Conservation (phyloP, 2,888 invertebrate species). For the Deroplatys truncata region DNA sequence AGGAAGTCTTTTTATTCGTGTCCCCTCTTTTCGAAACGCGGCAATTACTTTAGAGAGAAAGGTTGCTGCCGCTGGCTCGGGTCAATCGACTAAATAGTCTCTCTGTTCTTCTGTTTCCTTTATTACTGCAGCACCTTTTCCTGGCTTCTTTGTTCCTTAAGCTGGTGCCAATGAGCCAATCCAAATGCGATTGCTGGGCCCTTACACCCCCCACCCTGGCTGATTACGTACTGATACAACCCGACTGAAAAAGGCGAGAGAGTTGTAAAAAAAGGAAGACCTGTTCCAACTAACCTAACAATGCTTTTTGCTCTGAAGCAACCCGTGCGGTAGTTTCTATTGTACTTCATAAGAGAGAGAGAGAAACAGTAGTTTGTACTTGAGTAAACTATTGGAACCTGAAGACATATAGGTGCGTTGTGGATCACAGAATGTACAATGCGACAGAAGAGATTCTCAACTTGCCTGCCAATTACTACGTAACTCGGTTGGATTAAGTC, state of each 20-base stretch:
- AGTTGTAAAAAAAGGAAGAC: background rate
- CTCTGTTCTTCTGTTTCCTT: slow-evolving; percentile 3
- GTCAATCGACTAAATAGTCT: background rate
- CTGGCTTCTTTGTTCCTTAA: slow-evolving; percentile 4
- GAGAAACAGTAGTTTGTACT: background rate
- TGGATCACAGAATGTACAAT: too few species aligned
- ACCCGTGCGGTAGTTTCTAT: background rate
- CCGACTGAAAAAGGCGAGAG: background rate
- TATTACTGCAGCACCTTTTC: slow-evolving; percentile 8
- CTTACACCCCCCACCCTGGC: background rate
- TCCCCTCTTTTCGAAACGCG: background rate
- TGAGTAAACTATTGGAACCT: too few species aligned
- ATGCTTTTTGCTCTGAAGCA: background rate
- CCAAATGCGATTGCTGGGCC: slow-evolving; percentile 18
- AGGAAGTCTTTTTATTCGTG: background rate
- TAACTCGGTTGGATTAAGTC: too few species aligned
- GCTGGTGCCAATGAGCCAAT: slow-evolving; percentile 20
- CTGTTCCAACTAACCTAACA: background rate
- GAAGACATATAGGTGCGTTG: too few species aligned
- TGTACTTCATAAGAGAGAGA: background rate
- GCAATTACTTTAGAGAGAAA: slow-evolving; percentile 8
- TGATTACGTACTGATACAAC: slow-evolving; percentile 4
- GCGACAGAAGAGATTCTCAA: too few species aligned
- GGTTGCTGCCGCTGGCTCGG: background rate
- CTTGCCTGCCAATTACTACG: too few species aligned